Evolutionary conservation across 2,797 vertebrate species (phyloP).

Genomic region (Dermochelys coriacea): DNA sequence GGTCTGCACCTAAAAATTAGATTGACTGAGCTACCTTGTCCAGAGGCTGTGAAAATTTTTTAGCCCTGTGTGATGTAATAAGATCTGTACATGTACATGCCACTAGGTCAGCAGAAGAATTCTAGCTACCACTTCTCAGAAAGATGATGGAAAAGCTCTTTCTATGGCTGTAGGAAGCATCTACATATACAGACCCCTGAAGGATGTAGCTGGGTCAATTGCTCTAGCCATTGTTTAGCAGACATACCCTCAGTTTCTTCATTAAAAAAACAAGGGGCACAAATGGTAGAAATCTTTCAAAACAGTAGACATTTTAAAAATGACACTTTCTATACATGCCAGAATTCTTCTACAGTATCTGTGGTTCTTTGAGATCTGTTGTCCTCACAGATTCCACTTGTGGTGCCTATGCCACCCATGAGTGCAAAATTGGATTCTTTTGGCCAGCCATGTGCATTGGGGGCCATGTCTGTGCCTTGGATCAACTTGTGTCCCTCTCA

Average conservation of each 20-base stretch:
- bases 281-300: background rate
- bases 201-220: background rate
- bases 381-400: background rate
- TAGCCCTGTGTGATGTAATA: background rate
- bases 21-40: background rate
- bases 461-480: background rate
- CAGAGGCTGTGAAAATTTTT: background rate
- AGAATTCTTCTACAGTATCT: rapidly evolving
- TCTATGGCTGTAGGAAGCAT: background rate
- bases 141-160: background rate
- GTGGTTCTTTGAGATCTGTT: background rate
- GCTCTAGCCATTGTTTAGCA: background rate
- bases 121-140: background rate
- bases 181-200: too few species aligned
- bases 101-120: background rate
- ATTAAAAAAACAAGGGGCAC: background rate
- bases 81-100: background rate
- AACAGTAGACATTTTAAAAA: background rate
- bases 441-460: background rate
- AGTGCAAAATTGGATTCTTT: background rate
- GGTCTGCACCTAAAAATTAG: background rate
- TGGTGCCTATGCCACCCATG: background rate
- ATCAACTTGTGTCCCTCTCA: background rate
- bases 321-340: background rate
- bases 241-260: background rate